Conservation (phyloP, 2,888 invertebrate genomes). For the Nowickia ferox region DNA sequence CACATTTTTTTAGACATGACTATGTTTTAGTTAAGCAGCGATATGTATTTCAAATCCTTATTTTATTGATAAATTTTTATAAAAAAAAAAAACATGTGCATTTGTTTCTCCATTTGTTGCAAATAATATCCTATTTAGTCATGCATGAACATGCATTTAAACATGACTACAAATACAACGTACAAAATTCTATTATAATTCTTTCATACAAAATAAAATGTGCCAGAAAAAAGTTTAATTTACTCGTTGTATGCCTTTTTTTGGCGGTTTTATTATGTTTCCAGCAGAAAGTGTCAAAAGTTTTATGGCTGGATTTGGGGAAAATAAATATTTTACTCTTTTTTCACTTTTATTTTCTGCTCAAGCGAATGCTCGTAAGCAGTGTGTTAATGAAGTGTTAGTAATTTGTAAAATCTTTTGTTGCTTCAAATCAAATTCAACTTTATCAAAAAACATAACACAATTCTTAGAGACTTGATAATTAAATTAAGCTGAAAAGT, state of each 20-base stretch:
- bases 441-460: too few species aligned
- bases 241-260: background rate
- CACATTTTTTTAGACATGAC: too few species aligned
- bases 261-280: background rate
- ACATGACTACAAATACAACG: conserved; percentile 51
- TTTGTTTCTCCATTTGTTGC: background rate
- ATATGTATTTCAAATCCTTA: background rate
- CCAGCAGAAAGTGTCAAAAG: conserved; percentile 38
- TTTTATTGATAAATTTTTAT: background rate
- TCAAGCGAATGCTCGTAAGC: too few species aligned
- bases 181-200: conserved; percentile 17
- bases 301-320: background rate
- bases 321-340: too few species aligned
- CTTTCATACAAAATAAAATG: conserved; percentile 28
- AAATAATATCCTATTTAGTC: conserved; percentile 47
- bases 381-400: too few species aligned
- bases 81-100: background rate
- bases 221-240: background rate
- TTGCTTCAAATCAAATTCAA: too few species aligned
- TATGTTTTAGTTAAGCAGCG: too few species aligned
- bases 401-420: too few species aligned
- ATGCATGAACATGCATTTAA: conserved; percentile 58
- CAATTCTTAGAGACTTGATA: too few species aligned
- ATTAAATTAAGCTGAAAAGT: too few species aligned
- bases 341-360: too few species aligned